phyloP scores from a whole-genome alignment of 2,113 vertebrate species.

The Sceloporus tristichus region DNA sequence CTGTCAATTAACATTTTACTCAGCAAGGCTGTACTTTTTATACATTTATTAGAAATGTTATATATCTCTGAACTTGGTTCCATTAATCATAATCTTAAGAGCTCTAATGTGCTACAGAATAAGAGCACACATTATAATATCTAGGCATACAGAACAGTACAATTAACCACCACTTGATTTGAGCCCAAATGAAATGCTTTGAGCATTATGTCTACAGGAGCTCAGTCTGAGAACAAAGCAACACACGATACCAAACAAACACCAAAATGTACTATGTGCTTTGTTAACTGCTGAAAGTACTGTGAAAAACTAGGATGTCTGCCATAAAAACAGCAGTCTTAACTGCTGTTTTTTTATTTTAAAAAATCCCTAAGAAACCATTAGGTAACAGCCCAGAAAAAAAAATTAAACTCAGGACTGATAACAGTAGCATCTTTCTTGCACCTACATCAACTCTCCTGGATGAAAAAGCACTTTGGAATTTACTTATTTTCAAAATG shows the following conservation, averaged over 20 bases:
- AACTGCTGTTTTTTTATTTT: not conserved
- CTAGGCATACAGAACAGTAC: not conserved
- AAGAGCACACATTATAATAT: not conserved
- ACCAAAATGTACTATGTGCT: not conserved
- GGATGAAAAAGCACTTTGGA: constrained; percentile 37
- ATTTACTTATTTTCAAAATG: constrained; percentile 39
- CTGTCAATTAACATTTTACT: not conserved
- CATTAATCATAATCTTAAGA: not conserved
- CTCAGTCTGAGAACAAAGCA: not conserved
- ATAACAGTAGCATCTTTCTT: not conserved
- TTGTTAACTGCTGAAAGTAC: not conserved
- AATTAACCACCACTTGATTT: constrained; percentile 2
- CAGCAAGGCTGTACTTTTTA: not conserved
- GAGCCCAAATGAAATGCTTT: not conserved
- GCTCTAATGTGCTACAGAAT: not conserved
- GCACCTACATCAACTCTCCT: not conserved
- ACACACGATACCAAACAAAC: not conserved
- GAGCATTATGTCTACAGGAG: not conserved
- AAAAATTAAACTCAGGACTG: not conserved
- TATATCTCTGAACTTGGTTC: not conserved
- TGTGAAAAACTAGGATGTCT: constrained; percentile 1
- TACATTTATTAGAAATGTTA: not conserved
- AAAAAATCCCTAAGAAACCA: not conserved
- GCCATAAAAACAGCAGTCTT: constrained; percentile 1
- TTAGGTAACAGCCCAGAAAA: not conserved